A percentile compares a stretch with the other conserved stretches of the same genome.
phyloP scores from a whole-genome alignment of 2,797 vertebrate species.

The Spatula versicolor region DNA sequence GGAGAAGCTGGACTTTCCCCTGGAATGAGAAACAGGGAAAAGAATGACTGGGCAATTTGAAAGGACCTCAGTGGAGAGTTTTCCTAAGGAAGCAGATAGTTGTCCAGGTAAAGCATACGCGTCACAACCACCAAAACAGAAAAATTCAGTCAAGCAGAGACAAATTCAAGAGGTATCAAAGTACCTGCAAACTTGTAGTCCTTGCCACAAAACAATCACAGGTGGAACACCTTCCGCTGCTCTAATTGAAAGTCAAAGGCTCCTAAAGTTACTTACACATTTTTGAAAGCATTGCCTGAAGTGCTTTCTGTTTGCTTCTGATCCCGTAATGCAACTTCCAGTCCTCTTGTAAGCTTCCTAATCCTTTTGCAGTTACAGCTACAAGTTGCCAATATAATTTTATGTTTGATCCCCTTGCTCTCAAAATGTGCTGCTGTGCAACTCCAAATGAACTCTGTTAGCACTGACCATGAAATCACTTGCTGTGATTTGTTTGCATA shows the following conservation, averaged over 20 bases:
- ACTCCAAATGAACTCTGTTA: background rate
- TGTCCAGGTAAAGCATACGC: background rate
- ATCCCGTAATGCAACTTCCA: background rate
- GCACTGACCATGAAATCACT: constrained; percentile 10
- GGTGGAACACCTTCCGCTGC: background rate
- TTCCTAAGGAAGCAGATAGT: background rate
- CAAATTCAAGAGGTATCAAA: background rate
- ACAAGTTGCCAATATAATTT: background rate
- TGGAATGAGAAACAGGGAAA: background rate
- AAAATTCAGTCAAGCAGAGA: background rate
- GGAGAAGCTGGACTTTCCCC: background rate
- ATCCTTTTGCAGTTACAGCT: background rate
- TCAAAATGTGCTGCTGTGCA: background rate
- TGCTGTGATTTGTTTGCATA: constrained; percentile 24
- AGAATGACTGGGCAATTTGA: background rate
- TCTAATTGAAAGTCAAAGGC: background rate
- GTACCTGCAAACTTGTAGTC: background rate
- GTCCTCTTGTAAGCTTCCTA: background rate
- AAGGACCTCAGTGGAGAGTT: background rate
- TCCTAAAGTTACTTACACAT: background rate
- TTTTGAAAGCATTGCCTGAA: background rate
- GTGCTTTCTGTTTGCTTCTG: background rate
- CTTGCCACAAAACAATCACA: background rate
- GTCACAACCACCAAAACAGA: background rate
- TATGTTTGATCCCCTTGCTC: background rate